Evolutionary conservation across 2,113 vertebrate species (phyloP), one percentile per base, ranked within the genome.

Genomic region (Plestiodon gilberti): DNA sequence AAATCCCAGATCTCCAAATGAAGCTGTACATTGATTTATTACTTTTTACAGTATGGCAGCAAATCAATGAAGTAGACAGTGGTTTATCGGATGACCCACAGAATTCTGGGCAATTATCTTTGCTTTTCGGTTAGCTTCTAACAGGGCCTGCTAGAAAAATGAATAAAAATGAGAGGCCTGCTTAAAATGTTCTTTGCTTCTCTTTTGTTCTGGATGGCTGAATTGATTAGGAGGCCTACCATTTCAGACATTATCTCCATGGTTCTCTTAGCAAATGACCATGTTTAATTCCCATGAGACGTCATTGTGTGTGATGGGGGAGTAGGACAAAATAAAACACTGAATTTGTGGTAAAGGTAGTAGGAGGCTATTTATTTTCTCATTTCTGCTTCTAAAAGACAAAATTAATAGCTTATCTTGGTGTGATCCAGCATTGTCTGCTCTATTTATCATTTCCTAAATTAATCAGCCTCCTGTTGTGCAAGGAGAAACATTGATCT

Each of bases 21-120:
- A 86, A 89, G 57, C 82, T 87, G 78, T 83, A 89, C 90, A 92
- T 88, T 93, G 78, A 92, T 92, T 87, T 89, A 91, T 83, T 91
- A 90, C 78, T 82, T 93, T 89, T 88, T 84, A 81, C 78, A 82
- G 25, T 78, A 81, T 88, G 89, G 67, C 86, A 90, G 93, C 78
- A 94, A 91, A 85, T 89, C 89, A 87, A 85, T 91, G 86, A 70
- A 90, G 61, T 65, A 93, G 85, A 88, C 91, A 91, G 84, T 69
- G 74, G 65, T 91, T 90, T 89, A 85, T 93, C 88, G 85, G 83
- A 87, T 84, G 87, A 91, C 77, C 83, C 59, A 52, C 80, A 89
- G 84, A 87, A 89, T 77, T 33, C 48, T 83, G 67, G 86, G 76
- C 77, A 91, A 81, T 88, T 86, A 81, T 70, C 73, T 93, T 89